Evolutionary conservation across 2,113 vertebrate genomes (phyloP).

Genomic region (Sinocyclocheilus maitianheensis): DNA sequence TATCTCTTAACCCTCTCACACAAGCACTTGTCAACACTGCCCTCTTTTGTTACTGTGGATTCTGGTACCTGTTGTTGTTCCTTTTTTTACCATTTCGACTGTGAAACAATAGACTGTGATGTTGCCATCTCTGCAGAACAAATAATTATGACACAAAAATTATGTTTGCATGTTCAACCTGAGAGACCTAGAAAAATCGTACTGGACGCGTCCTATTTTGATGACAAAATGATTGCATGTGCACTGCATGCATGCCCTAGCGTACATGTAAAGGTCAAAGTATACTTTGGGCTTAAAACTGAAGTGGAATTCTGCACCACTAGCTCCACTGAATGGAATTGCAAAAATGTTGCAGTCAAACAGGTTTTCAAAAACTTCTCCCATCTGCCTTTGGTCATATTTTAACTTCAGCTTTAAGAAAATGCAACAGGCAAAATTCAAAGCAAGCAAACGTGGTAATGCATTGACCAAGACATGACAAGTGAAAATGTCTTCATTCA

Average conservation of each 20-base stretch:
- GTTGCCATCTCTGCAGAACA: no score
- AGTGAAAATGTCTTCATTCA: not conserved
- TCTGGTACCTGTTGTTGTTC: no score
- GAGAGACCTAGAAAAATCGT: no score
- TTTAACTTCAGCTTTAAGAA: not conserved
- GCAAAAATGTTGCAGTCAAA: not conserved
- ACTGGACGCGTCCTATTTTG: no score
- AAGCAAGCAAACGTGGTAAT: not conserved
- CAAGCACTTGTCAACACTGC: no score
- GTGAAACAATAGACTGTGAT: no score
- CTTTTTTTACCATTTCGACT: no score
- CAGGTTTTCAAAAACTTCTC: not conserved
- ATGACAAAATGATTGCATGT: no score
- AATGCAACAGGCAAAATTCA: not conserved
- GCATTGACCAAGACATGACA: not conserved
- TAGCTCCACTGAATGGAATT: no score
- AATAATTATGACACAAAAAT: not conserved
- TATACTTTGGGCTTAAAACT: not conserved
- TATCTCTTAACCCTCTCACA: no score
- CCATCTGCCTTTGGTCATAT: not conserved
- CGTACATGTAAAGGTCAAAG: not conserved
- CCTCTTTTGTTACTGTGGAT: no score
- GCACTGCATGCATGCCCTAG: not conserved
- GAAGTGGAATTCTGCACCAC: not conserved
- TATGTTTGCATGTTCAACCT: no score